Conservation (phyloP, 2,888 invertebrate genomes). For the Hemistola chrysoprasaria region DNA sequence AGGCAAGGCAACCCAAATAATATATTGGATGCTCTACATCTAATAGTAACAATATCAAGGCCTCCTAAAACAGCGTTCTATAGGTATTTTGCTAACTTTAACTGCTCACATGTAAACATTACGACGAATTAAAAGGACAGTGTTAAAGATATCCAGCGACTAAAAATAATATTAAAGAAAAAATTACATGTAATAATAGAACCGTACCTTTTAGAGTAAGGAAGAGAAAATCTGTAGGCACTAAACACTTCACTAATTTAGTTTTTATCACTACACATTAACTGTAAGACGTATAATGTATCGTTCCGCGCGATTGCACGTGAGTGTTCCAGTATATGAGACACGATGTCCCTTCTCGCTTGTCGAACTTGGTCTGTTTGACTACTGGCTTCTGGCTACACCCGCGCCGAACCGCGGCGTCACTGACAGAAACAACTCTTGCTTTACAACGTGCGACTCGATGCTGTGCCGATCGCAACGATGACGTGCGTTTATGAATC, state of each 20-base stretch:
- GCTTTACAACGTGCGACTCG: conserved; percentile 7
- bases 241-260: conserved; percentile 20
- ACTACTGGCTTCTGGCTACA: conserved; percentile 21
- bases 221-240: conserved; percentile 11
- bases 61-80: conserved; percentile 29
- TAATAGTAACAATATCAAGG: conserved; percentile 71
- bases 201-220: conserved; percentile 6
- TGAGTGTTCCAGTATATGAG: conserved; percentile 11
- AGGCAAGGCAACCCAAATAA: conserved; percentile 74
- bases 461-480: background rate
- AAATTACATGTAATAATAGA: background rate
- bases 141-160: background rate
- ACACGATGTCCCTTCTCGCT: conserved; percentile 38
- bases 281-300: conserved; percentile 23
- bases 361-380: conserved; percentile 36
- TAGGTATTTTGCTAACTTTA: conserved; percentile 4
- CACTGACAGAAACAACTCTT: conserved; percentile 9
- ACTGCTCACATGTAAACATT: conserved; percentile 4
- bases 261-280: conserved; percentile 21
- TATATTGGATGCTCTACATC: conserved; percentile 51
- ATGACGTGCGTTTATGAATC: no score
- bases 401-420: conserved; percentile 17
- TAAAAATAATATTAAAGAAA: background rate
- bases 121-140: no score
- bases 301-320: conserved; percentile 28